Evolutionary conservation across 2,888 invertebrate species (phyloP).

Genomic region (Xanthorhoe spadicearia): DNA sequence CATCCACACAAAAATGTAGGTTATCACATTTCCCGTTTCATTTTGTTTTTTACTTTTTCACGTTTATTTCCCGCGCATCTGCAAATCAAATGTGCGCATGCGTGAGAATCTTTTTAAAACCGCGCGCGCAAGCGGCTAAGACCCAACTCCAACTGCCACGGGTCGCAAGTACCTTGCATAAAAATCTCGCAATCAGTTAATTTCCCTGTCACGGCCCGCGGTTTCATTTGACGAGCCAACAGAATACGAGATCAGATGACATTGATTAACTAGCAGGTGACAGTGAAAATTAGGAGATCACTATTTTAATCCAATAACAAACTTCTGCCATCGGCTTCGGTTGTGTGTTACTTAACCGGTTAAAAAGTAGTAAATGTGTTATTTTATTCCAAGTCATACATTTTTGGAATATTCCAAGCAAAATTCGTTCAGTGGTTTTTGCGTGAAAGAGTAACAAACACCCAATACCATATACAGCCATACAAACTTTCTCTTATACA

Average conservation of each 20-base stretch:
- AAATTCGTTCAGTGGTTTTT: too few relatives aligned
- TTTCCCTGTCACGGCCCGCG: slow-evolving; percentile 57
- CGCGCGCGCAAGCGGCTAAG: slow-evolving; percentile 67
- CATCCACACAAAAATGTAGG: slow-evolving; percentile 3
- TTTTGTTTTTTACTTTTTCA: slow-evolving; percentile 8
- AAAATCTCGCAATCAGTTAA: slow-evolving; percentile 59
- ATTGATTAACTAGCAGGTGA: background rate
- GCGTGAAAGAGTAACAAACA: too few relatives aligned
- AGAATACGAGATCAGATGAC: slow-evolving; percentile 13
- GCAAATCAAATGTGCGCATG: slow-evolving; percentile 52
- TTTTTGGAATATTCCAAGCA: too few relatives aligned
- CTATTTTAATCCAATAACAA: too few relatives aligned
- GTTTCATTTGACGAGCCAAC: slow-evolving; percentile 47
- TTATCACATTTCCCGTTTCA: slow-evolving; percentile 9
- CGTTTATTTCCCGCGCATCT: slow-evolving; percentile 52
- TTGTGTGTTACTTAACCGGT: too few relatives aligned
- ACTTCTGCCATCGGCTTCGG: too few relatives aligned
- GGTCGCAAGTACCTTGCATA: slow-evolving; percentile 41
- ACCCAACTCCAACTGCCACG: slow-evolving; percentile 65
- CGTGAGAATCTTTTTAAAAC: slow-evolving; percentile 58
- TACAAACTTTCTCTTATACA: too few relatives aligned
- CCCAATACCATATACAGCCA: too few relatives aligned
- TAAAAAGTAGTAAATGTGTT: too few relatives aligned
- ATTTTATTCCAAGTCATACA: too few relatives aligned
- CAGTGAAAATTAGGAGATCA: background rate